A percentile compares a stretch with the other conserved stretches of the same genome.
Evolutionary conservation across 2,113 vertebrate species (phyloP).

Genomic region (Xerus inauris): DNA sequence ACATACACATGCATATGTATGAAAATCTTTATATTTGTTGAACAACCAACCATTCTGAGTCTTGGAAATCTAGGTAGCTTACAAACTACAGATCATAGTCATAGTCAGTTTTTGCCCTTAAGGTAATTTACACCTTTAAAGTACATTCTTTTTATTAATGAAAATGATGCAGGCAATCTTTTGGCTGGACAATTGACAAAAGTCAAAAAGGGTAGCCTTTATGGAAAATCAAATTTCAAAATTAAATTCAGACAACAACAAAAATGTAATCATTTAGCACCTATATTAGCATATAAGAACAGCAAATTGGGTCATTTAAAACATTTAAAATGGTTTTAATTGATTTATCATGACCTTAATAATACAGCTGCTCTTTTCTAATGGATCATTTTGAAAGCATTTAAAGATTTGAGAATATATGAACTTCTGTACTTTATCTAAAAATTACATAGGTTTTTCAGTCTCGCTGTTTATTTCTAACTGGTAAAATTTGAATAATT

Average conservation of each 20-base stretch:
- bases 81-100: not conserved
- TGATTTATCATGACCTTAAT: not conserved
- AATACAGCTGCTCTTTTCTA: not conserved
- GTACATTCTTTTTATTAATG: constrained; percentile 62
- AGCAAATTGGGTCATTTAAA: not conserved
- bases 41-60: not conserved
- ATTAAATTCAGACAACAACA: constrained; percentile 56
- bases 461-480: not conserved
- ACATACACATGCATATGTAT: not conserved
- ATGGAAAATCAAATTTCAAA: constrained; percentile 66
- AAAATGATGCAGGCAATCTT: constrained; percentile 73
- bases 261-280: not conserved
- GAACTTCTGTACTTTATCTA: not conserved
- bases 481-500: not conserved
- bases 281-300: not conserved
- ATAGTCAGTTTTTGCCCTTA: constrained; percentile 48
- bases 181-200: constrained; percentile 68
- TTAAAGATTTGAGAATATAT: not conserved
- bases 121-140: constrained; percentile 62
- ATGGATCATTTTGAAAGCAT: not conserved
- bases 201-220: constrained; percentile 69
- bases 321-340: constrained; percentile 31
- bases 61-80: not conserved
- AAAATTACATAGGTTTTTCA: not conserved
- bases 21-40: not conserved